phyloP scores from a whole-genome alignment of 2,797 vertebrate species.

The Falco naumanni region DNA sequence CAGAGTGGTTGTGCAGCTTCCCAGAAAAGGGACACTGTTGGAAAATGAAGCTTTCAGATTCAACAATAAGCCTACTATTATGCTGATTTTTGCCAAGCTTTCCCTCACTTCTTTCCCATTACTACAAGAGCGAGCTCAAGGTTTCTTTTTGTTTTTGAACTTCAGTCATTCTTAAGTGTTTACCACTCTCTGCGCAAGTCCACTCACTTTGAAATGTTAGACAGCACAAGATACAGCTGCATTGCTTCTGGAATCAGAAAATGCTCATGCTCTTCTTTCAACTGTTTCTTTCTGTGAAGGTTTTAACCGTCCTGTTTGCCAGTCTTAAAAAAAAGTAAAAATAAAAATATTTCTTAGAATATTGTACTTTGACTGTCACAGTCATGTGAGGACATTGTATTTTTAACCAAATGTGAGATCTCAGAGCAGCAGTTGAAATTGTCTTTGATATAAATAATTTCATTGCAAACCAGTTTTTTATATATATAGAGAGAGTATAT shows the following conservation, averaged over 20 bases:
- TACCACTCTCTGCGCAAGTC: slow-evolving; percentile 33
- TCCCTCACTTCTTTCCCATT: slow-evolving; percentile 51
- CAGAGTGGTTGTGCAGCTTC: slow-evolving; percentile 57
- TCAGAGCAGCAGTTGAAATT: background rate
- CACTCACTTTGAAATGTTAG: background rate
- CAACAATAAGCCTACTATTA: slow-evolving; percentile 69
- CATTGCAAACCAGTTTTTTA: background rate
- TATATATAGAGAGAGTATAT: background rate
- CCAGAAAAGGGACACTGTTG: slow-evolving; percentile 39
- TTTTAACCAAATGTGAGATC: background rate
- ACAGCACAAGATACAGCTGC: background rate
- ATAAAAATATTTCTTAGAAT: background rate
- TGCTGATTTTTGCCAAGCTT: slow-evolving; percentile 68
- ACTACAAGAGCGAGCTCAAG: slow-evolving; percentile 47
- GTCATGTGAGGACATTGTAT: background rate
- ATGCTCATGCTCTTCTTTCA: background rate
- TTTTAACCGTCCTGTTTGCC: background rate
- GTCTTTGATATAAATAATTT: slow-evolving; percentile 2
- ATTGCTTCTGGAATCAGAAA: background rate
- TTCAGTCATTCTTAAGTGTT: slow-evolving; percentile 56
- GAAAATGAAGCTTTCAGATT: slow-evolving; percentile 66
- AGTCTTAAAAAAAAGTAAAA: background rate
- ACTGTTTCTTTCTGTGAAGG: background rate
- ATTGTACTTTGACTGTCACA: background rate
- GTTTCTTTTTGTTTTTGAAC: slow-evolving; percentile 48